Evolutionary conservation across 2,113 vertebrate genomes (phyloP).

Genomic region (Oncorhynchus nerka): DNA sequence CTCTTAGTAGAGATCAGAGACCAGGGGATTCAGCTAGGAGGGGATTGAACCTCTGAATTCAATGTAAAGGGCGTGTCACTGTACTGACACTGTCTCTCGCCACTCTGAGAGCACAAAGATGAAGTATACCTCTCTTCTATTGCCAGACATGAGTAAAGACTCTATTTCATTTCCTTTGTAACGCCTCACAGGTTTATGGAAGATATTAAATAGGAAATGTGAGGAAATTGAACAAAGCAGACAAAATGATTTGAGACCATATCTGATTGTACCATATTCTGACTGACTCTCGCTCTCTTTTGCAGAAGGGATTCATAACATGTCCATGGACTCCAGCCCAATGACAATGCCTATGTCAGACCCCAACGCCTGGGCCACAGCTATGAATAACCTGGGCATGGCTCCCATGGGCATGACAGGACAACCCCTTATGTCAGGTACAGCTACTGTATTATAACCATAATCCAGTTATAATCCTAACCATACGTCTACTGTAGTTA

Average conservation of each 20-base stretch:
- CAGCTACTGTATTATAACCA: too few species aligned
- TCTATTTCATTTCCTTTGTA: too few species aligned
- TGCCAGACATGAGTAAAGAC: too few species aligned
- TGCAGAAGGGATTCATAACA: conserved; percentile 82
- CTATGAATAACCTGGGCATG: conserved; percentile 98
- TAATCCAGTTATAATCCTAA: too few species aligned
- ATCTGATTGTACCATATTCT: conserved; percentile 8
- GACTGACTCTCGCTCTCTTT: neutral
- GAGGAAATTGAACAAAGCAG: neutral
- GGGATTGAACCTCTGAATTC: conserved; percentile 10
- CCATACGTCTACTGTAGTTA: too few species aligned
- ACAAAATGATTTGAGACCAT: neutral
- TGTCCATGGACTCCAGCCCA: conserved; percentile 83
- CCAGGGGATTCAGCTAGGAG: conserved; percentile 11
- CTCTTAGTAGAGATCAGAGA: conserved; percentile 23
- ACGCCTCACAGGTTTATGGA: neutral
- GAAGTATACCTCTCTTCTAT: too few species aligned
- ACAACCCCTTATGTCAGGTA: conserved; percentile 91
- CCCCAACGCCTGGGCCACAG: conserved; percentile 89
- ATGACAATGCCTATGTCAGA: conserved; percentile 91
- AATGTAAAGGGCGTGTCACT: neutral
- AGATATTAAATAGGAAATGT: neutral
- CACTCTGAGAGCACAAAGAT: too few species aligned
- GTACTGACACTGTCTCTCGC: too few species aligned
- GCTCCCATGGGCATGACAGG: conserved; percentile 86